Conservation (phyloP, 2,113 vertebrate species). For the Notarius quadriscutis region DNA sequence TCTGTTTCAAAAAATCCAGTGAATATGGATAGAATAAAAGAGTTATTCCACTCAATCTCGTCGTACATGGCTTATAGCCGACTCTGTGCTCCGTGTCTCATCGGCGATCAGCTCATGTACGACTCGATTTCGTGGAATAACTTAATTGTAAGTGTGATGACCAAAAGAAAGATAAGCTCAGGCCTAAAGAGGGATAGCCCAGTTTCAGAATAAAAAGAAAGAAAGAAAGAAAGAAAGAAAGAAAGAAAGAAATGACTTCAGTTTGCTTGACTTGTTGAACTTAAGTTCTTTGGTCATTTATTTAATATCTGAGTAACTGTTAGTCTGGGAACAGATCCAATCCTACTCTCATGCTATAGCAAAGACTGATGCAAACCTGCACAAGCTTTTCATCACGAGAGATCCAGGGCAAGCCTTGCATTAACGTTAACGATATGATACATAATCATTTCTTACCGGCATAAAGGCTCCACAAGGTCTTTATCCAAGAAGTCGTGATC, state of each 20-base stretch:
- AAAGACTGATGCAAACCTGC: background rate
- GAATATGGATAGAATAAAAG: no score
- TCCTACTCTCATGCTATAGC: background rate
- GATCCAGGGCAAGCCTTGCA: background rate
- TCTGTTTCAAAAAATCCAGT: no score
- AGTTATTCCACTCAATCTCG: no score
- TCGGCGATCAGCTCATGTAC: no score
- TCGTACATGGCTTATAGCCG: no score
- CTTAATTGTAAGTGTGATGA: background rate
- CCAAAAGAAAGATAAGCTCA: background rate
- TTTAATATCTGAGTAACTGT: background rate
- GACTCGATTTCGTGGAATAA: no score
- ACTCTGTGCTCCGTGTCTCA: no score
- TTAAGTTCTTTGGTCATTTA: no score
- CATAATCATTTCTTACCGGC: constrained; percentile 78
- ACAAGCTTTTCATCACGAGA: background rate
- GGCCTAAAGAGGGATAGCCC: no score
- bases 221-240: no score
- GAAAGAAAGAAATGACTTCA: no score
- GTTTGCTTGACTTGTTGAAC: background rate
- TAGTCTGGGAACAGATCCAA: background rate
- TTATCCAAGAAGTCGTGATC: constrained; percentile 99
- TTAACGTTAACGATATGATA: background rate
- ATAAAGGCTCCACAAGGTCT: constrained; percentile 96
- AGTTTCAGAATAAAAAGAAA: no score